These are phyloP conservation scores for Chanos chanos DNA, from an alignment of 2,797 vertebrate species.

Conservation along the genomic window DNA sequence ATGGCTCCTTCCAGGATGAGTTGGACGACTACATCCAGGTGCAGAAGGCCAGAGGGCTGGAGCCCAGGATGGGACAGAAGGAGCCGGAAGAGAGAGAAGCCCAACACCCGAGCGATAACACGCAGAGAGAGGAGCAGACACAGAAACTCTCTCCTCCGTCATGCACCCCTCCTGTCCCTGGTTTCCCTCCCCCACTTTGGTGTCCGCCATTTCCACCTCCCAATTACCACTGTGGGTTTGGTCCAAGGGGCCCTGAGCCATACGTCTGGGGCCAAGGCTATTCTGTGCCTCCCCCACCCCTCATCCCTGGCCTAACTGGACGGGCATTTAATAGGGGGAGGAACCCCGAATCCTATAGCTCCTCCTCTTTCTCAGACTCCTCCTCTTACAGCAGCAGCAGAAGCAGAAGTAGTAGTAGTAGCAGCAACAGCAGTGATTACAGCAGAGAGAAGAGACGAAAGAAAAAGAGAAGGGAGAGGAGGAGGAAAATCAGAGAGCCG, in stretches of 20 bases:
- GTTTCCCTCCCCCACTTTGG: constrained; percentile 15
- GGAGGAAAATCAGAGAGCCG: constrained; percentile 16
- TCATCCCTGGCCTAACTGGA: constrained; percentile 21
- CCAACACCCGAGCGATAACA: constrained; percentile 2
- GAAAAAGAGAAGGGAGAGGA: constrained; percentile 40
- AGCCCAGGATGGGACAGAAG: constrained; percentile 58
- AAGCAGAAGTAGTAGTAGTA: constrained; percentile 48
- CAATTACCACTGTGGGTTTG: constrained; percentile 10
- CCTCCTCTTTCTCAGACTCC: constrained; percentile 35
- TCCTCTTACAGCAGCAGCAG: constrained; percentile 42
- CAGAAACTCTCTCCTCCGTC: constrained; percentile 35
- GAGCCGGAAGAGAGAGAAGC: constrained; percentile 17
- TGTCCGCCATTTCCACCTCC: constrained; percentile 19
- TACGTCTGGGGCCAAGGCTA: constrained; percentile 14
- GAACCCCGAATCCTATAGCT: constrained; percentile 35
- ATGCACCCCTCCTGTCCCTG: constrained; percentile 37
- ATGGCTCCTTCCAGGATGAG: constrained; percentile 78
- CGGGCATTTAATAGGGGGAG: constrained; percentile 13
- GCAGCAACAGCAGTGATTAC: constrained; percentile 48
- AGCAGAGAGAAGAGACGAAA: constrained; percentile 44
- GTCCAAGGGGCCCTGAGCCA: constrained; percentile 8
- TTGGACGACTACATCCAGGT: constrained; percentile 80
- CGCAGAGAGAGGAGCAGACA: constrained; percentile 16
- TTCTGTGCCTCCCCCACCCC: constrained; percentile 24
- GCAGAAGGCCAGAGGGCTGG: constrained; percentile 74